These are phyloP conservation scores for Gopherus flavomarginatus DNA, from an alignment of 2,113 vertebrate species.

Conservation along the genomic window DNA sequence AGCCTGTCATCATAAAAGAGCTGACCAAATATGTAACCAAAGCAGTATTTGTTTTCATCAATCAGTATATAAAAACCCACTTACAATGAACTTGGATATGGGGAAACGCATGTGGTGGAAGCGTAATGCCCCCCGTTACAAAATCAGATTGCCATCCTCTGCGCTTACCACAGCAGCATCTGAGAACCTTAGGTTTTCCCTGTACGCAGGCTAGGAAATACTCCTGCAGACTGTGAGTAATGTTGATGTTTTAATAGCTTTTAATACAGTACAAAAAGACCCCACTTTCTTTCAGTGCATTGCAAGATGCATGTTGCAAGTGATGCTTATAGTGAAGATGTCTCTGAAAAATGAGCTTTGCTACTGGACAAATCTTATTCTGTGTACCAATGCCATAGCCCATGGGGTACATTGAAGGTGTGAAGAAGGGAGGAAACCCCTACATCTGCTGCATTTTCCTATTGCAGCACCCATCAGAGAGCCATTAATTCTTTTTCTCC, in stretches of 20 bases:
- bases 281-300: neutral
- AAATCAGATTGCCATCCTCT: neutral
- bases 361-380: neutral
- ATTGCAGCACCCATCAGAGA: neutral
- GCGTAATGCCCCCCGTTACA: neutral
- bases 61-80: neutral
- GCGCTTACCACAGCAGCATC: neutral
- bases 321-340: neutral
- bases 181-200: neutral
- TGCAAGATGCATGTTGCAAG: neutral
- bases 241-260: neutral
- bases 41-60: slow-evolving; percentile 26
- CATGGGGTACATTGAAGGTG: neutral
- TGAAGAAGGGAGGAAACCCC: neutral
- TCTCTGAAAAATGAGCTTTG: neutral
- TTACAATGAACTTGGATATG: neutral
- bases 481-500: neutral
- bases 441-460: neutral
- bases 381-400: neutral
- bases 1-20: neutral
- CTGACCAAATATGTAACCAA: slow-evolving; percentile 41
- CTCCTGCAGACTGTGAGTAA: neutral
- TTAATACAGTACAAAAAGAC: neutral
- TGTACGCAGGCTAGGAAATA: neutral
- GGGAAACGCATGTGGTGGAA: neutral